phyloP scores from a whole-genome alignment of 2,797 vertebrate genomes.

The Sparidentex hasta region DNA sequence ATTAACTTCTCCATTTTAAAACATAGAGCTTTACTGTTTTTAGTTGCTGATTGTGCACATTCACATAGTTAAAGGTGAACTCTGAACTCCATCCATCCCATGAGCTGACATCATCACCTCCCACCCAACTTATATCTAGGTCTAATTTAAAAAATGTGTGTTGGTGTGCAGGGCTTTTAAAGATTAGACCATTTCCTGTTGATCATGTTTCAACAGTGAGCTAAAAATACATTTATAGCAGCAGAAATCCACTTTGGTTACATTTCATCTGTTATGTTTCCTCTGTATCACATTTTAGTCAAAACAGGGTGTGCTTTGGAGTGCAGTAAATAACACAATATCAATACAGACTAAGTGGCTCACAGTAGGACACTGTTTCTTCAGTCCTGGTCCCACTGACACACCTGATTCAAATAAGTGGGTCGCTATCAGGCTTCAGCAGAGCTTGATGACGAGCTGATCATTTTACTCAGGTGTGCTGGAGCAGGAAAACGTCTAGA shows the following conservation, averaged over 20 bases:
- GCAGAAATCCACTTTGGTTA: background rate
- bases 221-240: background rate
- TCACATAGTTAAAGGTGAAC: background rate
- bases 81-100: background rate
- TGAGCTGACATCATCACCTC: background rate
- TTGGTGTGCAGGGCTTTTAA: background rate
- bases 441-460: too few relatives aligned
- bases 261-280: too few relatives aligned
- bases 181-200: background rate
- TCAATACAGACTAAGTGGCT: too few relatives aligned
- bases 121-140: background rate
- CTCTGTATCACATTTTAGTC: background rate
- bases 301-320: background rate
- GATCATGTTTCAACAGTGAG: too few relatives aligned
- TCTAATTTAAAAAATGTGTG: background rate
- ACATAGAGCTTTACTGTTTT: background rate
- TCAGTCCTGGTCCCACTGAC: too few relatives aligned
- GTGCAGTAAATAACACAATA: too few relatives aligned
- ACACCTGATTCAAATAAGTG: too few relatives aligned
- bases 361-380: too few relatives aligned
- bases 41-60: background rate
- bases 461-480: too few relatives aligned
- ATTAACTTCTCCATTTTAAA: background rate
- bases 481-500: too few relatives aligned
- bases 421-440: too few relatives aligned